Base-by-base conservation (phyloP, 2,113 vertebrate genomes). In the Cryptomyrus ogoouensis region DNA sequence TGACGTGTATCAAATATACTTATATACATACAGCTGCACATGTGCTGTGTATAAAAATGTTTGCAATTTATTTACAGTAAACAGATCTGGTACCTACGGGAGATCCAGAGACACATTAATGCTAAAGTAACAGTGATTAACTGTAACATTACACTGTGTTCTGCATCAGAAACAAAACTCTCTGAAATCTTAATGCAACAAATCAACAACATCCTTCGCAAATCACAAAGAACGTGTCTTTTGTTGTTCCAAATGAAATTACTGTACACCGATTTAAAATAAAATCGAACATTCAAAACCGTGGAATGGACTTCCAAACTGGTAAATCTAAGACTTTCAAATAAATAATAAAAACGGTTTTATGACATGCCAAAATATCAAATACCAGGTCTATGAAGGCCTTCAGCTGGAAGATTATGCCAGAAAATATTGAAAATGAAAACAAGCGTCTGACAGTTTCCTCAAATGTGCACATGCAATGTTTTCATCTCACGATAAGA, bases 321-420 rank as follows among this genome's bases (percentile, higher is more conserved):
- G 70, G 66, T 83, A 89, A 89, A 52, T 83, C 46, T 70, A 56
- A 83, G n/a, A 35, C 66, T 31, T 89, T 89, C 49, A 89, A 83
- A 83, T 89, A 89, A 89, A 89, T 83, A 89, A 88, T 89, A 27
- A 70, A 84, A 83, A 89, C 4, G n/a, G 88, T 89, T 89, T 89
- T 47, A 89, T 80, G 46, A 53, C 74, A 89, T 83, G 44, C 88
- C 88, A 89, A 21, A 89, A 89, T 83, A 83, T 83, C 35, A 88
- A 88, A 66, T 62, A 62, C 52, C 87, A 58, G n/a, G 86, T 88
- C 52, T 89, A 49, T 49, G 44, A 10, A 66, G 87, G 12, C 87
- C 88, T 89, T 80, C 42, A 49, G 88, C 62, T 27, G 13, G 56
- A 77, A 50, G 88, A 77, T 46, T 66, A 52, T 66, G 87, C 87